Conservation (phyloP, 2,888 invertebrate species). For the Eupeodes latifasciatus region DNA sequence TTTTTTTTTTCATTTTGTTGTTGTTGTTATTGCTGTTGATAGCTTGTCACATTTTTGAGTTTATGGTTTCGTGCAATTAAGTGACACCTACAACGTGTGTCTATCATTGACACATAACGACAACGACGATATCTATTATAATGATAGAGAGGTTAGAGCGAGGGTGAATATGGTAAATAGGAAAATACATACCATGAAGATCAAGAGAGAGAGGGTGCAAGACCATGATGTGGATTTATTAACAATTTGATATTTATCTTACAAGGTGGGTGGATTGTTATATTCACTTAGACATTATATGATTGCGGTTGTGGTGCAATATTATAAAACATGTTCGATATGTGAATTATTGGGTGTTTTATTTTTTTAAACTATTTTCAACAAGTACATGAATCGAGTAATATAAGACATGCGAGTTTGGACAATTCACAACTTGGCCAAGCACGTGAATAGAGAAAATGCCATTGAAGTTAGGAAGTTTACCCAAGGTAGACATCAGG, state of each 20-base stretch:
- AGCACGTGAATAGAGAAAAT: no score
- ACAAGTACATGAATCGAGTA: no score
- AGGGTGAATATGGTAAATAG: constrained; percentile 9
- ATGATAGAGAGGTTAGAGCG: constrained; percentile 9
- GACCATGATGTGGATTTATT: constrained; percentile 53
- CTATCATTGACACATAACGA: constrained; percentile 8
- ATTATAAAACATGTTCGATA: constrained; percentile 29
- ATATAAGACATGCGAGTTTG: no score
- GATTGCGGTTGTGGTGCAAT: constrained; percentile 43
- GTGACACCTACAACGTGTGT: constrained; percentile 68
- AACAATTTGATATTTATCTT: constrained; percentile 45
- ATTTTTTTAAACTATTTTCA: no score
- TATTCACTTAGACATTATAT: constrained; percentile 50
- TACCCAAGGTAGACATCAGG: no score
- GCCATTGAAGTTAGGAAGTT: no score
- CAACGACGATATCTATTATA: constrained; percentile 1
- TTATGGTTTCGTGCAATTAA: constrained; percentile 75
- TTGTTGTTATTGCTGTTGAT: constrained; percentile 52
- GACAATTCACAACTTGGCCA: no score
- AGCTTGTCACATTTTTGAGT: constrained; percentile 69
- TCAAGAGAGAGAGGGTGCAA: background rate
- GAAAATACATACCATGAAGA: background rate
- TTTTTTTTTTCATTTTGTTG: background rate
- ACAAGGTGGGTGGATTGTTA: constrained; percentile 63
- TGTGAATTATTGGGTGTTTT: constrained; percentile 58